These are phyloP conservation scores for Lasioglossum calceatum DNA, from an alignment of 2,888 invertebrate species.

Conservation along the genomic window DNA sequence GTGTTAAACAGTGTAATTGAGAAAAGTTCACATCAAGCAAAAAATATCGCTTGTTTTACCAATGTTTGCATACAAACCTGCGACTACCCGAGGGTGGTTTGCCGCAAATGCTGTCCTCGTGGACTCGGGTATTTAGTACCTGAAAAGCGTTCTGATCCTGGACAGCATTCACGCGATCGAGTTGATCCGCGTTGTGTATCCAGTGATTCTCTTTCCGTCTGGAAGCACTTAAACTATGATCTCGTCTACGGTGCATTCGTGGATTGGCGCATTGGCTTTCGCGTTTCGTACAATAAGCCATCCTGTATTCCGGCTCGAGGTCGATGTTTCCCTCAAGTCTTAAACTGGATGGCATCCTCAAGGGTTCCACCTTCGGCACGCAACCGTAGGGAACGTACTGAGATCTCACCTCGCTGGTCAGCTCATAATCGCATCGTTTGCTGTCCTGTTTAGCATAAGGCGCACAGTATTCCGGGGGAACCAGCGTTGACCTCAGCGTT, in stretches of 20 bases:
- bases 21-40: background rate
- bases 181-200: slow-evolving; percentile 77
- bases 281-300: slow-evolving; percentile 80
- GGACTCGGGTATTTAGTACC: slow-evolving; percentile 77
- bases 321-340: slow-evolving; percentile 83
- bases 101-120: slow-evolving; percentile 77
- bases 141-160: slow-evolving; percentile 81
- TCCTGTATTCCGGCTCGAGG: slow-evolving; percentile 85
- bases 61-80: slow-evolving; percentile 70
- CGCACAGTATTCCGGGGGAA: slow-evolving; percentile 62
- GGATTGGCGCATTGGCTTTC: slow-evolving; percentile 59
- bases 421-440: slow-evolving; percentile 57
- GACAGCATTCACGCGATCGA: slow-evolving; percentile 74
- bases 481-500: slow-evolving; percentile 67
- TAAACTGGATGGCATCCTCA: slow-evolving; percentile 80
- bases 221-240: slow-evolving; percentile 77
- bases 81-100: slow-evolving; percentile 78
- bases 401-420: slow-evolving; percentile 76
- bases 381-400: slow-evolving; percentile 79
- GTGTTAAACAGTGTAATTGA: background rate
- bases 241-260: slow-evolving; percentile 70
- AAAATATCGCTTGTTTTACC: background rate
- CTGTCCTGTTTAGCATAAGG: slow-evolving; percentile 42
- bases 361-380: slow-evolving; percentile 77
- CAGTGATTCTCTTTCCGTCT: slow-evolving; percentile 77